phyloP scores from a whole-genome alignment of 2,113 vertebrate genomes.

The Notothenia coriiceps region DNA sequence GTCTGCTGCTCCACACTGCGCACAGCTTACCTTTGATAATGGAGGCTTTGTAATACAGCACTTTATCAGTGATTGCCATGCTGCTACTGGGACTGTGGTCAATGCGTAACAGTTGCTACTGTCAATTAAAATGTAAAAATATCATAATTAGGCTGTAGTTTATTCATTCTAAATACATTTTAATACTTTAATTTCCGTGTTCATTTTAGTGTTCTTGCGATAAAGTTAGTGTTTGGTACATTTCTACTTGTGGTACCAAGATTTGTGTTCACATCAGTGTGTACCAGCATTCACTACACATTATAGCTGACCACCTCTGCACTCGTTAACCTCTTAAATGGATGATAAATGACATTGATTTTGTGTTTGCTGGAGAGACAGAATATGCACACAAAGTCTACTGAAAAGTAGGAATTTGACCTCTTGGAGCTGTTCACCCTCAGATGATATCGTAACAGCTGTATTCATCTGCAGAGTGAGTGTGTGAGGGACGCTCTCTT shows the following conservation, averaged over 20 bases:
- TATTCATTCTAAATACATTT: neutral
- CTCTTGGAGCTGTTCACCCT: conserved; percentile 33
- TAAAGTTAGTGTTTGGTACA: neutral
- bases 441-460: conserved; percentile 68
- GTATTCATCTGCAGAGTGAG: conserved; percentile 51
- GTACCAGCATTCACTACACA: neutral
- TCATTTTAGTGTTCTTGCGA: neutral
- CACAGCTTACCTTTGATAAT: neutral
- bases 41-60: neutral
- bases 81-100: neutral
- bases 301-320: neutral
- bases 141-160: neutral
- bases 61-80: neutral
- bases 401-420: conserved; percentile 60
- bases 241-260: neutral
- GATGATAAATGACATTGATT: conserved; percentile 21
- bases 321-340: neutral
- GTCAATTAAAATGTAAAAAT: neutral
- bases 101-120: neutral
- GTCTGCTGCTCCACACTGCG: neutral
- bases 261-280: neutral
- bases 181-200: neutral
- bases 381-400: conserved; percentile 5
- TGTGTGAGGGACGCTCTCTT: conserved; percentile 52
- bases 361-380: conserved; percentile 11